Evolutionary conservation across 2,113 vertebrate species (phyloP), one percentile per base, ranked within the genome.

Genomic region (Melanerpes aurifrons): DNA sequence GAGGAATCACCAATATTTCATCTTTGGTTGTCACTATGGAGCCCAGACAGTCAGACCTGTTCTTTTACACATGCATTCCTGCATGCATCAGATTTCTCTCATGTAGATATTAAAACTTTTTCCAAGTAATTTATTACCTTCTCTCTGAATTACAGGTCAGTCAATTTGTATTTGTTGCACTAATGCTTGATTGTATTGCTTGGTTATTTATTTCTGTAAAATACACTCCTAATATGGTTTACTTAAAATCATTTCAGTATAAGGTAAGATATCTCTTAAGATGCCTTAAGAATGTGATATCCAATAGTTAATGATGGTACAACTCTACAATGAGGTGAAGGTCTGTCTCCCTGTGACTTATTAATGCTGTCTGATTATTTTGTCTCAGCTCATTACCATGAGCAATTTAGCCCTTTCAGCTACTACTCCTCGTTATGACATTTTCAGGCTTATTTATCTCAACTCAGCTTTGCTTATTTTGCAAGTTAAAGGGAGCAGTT

Each of bases 371-470:
- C 29, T 77, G 53, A 76, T 80, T 11, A 31, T 85, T 91, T 57
- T 90, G 35, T 86, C 73, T 88, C 70, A 54, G 63, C 72, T 91
- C 69, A 92, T 84, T 92, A 72, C 56, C 61, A 28, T 37, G 35
- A 56, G 21, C 35, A 87, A 54, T 81, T 62, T 61, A 75, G 31
- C 22, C 17, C 48, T 81, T 94, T 76, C 57, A 68, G 61, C 82
- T 86, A n/a, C 75, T 73, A 14, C 66, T 78, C 15, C 45, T 86
- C 54, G 43, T 91, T 79, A 64, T 66, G 78, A 69, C 26, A 70
- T 71, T 77, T 89, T 85, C 32, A 91, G 63, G 37, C 20, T 83
- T 90, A 72, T 87, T 93, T 82, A 77, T 87, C 19, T 70, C 64
- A 77, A 5, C 57, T 35, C 5, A 6, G 9, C 31, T 83, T 89